These are phyloP conservation scores for Corythaixoides concolor DNA, from an alignment of 2,113 vertebrate genomes.

Conservation along the genomic window DNA sequence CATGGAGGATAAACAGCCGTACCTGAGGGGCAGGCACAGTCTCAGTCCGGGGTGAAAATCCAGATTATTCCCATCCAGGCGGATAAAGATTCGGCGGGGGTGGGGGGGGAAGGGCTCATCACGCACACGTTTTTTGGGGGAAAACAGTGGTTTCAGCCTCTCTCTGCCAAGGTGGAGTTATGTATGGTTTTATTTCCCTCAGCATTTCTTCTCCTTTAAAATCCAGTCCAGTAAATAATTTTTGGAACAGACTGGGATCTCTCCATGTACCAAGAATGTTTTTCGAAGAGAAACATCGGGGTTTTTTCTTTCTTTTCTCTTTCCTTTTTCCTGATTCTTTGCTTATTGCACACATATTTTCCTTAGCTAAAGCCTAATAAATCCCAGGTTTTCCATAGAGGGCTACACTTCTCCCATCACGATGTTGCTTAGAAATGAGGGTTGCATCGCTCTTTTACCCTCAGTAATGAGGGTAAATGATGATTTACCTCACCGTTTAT, in stretches of 20 bases:
- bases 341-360: neutral
- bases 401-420: neutral
- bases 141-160: neutral
- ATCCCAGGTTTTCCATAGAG: neutral
- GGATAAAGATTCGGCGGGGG: too few species aligned
- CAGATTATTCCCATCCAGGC: neutral
- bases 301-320: too few species aligned
- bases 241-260: neutral
- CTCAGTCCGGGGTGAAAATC: neutral
- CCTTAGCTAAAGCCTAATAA: neutral
- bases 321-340: neutral
- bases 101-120: too few species aligned
- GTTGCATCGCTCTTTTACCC: accelerated
- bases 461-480: neutral
- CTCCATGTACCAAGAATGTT: neutral
- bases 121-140: neutral
- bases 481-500: too few species aligned
- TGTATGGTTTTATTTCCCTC: neutral
- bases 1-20: neutral
- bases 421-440: neutral
- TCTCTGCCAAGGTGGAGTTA: neutral
- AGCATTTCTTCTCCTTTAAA: neutral
- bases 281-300: neutral
- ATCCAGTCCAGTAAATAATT: neutral
- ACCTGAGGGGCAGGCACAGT: neutral